Evolutionary conservation across 1,140 invertebrate species (phyloP).

Genomic region (Scaptomyza hsui): DNA sequence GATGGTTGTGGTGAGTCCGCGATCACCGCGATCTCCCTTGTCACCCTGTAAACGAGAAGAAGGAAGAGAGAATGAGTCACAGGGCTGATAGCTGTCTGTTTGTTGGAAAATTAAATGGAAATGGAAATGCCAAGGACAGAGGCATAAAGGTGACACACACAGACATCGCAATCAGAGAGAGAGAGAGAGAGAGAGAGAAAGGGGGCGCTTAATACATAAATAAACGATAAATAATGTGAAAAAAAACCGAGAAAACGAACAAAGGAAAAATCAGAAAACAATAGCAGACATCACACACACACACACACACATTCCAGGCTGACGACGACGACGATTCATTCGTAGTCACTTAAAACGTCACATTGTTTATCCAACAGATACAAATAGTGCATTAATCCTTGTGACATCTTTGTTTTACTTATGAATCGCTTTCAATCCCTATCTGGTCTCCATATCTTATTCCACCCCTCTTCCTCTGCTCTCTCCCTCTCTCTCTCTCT

Average conservation of each 20-base stretch:
- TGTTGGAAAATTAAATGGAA: slow-evolving; percentile 66
- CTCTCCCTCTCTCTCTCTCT: slow-evolving; percentile 4
- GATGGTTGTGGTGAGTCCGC: slow-evolving; percentile 94
- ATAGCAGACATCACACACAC: slow-evolving; percentile 34
- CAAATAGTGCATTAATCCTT: slow-evolving; percentile 81
- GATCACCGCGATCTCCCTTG: slow-evolving; percentile 94
- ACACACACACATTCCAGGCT: not conserved
- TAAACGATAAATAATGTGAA: slow-evolving; percentile 77
- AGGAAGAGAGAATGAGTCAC: slow-evolving; percentile 51
- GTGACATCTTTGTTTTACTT: slow-evolving; percentile 70
- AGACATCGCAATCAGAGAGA: not conserved
- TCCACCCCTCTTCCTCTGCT: slow-evolving; percentile 10
- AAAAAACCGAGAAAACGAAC: slow-evolving; percentile 61
- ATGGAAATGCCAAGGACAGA: slow-evolving; percentile 42
- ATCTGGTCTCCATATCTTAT: slow-evolving; percentile 3
- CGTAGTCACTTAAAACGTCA: slow-evolving; percentile 72
- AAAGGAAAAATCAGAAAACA: slow-evolving; percentile 63
- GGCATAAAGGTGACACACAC: slow-evolving; percentile 36
- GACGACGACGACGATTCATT: slow-evolving; percentile 46
- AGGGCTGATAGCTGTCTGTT: slow-evolving; percentile 20
- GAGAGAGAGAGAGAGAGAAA: not conserved
- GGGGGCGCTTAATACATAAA: slow-evolving; percentile 69
- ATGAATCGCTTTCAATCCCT: slow-evolving; percentile 32
- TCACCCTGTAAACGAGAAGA: slow-evolving; percentile 89
- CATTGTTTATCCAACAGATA: slow-evolving; percentile 80